These are phyloP conservation scores for Mesocricetus auratus DNA, from an alignment of 2,113 vertebrate species.

Conservation along the genomic window DNA sequence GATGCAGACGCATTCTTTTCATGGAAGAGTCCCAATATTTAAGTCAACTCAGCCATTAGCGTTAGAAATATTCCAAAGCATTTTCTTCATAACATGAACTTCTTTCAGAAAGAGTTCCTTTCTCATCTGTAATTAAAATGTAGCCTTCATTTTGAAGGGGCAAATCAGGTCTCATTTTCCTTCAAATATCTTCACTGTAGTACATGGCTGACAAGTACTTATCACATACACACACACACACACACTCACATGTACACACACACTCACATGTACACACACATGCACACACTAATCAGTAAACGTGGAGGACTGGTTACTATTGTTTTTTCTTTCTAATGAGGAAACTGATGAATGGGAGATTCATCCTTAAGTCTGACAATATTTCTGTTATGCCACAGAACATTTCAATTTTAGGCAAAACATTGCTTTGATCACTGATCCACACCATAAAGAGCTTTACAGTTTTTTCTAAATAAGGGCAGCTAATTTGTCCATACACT, in stretches of 20 bases:
- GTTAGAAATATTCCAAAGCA: not conserved
- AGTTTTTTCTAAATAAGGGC: not conserved
- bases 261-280: not conserved
- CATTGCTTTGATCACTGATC: not conserved
- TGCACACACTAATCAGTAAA: not conserved
- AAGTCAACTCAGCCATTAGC: slow-evolving; percentile 11
- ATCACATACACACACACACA: not conserved
- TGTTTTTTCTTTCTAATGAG: slow-evolving; percentile 8
- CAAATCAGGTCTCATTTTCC: slow-evolving; percentile 37
- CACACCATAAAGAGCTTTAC: not conserved
- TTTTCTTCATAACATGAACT: slow-evolving; percentile 47
- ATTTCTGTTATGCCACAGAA: not conserved
- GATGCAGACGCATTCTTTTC: not conserved
- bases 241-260: not conserved
- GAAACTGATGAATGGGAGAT: not conserved
- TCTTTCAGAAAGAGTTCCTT: slow-evolving; percentile 52
- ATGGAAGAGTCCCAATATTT: slow-evolving; percentile 16
- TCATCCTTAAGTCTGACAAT: slow-evolving; percentile 34
- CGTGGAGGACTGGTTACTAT: not conserved
- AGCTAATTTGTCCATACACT: not conserved
- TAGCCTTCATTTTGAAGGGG: slow-evolving; percentile 69
- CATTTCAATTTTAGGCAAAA: not conserved
- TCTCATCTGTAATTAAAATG: slow-evolving; percentile 71
- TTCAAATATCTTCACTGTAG: slow-evolving; percentile 43
- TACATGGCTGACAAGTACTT: not conserved